phyloP scores from a whole-genome alignment of 2,888 invertebrate species.

The Aquatica leii region DNA sequence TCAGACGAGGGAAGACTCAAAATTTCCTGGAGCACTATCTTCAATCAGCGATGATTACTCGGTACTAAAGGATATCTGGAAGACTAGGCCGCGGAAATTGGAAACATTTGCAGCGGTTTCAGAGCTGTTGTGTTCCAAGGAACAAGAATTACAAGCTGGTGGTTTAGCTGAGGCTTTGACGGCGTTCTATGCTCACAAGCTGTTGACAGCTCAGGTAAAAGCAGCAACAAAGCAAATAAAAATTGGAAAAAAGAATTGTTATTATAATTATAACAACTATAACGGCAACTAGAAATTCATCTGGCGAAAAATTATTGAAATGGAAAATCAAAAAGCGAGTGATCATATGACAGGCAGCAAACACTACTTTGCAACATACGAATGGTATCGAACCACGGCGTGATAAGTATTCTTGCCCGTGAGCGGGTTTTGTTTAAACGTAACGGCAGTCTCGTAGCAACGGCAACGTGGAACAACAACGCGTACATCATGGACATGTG shows the following conservation, averaged over 20 bases:
- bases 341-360: not conserved
- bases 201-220: not conserved
- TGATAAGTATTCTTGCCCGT: not conserved
- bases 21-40: not conserved
- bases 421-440: not conserved
- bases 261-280: not conserved
- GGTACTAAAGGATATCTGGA: not conserved
- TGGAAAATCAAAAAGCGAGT: not conserved
- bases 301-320: not conserved
- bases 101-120: not conserved
- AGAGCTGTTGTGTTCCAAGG: not conserved
- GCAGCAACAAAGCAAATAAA: not conserved
- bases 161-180: not conserved
- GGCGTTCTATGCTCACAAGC: not conserved
- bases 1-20: not conserved
- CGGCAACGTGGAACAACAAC: slow-evolving; percentile 6
- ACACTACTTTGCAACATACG: slow-evolving; percentile 6
- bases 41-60: slow-evolving; percentile 2
- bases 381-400: slow-evolving; percentile 2
- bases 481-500: slow-evolving; percentile 6
- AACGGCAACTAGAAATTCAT: not conserved
- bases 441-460: not conserved
- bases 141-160: slow-evolving; percentile 9
- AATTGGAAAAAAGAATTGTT: not conserved
- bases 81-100: not conserved